These are phyloP conservation scores for Megalurothrips usitatus DNA, from an alignment of 2,888 invertebrate species.

Conservation along the genomic window DNA sequence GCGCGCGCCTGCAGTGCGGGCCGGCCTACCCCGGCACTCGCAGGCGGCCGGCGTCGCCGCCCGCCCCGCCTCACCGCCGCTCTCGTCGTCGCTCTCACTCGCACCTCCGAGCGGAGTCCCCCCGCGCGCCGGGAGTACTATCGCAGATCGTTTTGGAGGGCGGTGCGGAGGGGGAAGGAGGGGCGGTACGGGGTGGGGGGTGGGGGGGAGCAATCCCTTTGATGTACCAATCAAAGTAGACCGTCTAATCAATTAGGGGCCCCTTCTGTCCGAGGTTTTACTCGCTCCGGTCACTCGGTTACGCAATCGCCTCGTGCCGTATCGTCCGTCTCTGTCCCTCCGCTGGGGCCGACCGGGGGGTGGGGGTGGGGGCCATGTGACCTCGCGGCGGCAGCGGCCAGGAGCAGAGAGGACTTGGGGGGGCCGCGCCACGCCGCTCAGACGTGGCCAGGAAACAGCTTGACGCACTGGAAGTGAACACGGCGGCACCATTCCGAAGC, in stretches of 20 bases:
- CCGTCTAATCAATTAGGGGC: slow-evolving; percentile 4
- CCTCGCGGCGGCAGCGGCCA: too few relatives aligned
- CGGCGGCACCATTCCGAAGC: too few relatives aligned
- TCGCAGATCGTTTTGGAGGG: background rate
- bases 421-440: too few relatives aligned
- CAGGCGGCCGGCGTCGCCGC: background rate
- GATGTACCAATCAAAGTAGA: slow-evolving; percentile 22
- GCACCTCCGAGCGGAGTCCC: too few relatives aligned
- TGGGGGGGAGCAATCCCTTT: background rate
- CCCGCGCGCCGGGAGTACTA: too few relatives aligned
- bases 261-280: background rate
- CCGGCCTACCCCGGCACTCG: background rate
- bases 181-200: background rate
- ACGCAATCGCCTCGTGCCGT: background rate
- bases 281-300: slow-evolving; percentile 1
- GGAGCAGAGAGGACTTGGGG: too few relatives aligned
- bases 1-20: too few relatives aligned
- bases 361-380: too few relatives aligned
- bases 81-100: background rate
- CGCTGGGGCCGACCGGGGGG: too few relatives aligned
- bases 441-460: too few relatives aligned
- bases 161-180: background rate
- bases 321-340: background rate
- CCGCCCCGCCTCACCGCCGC: background rate
- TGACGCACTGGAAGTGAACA: too few relatives aligned